Conservation (phyloP, 2,888 invertebrate species). For the Pilophorus perplexus region DNA sequence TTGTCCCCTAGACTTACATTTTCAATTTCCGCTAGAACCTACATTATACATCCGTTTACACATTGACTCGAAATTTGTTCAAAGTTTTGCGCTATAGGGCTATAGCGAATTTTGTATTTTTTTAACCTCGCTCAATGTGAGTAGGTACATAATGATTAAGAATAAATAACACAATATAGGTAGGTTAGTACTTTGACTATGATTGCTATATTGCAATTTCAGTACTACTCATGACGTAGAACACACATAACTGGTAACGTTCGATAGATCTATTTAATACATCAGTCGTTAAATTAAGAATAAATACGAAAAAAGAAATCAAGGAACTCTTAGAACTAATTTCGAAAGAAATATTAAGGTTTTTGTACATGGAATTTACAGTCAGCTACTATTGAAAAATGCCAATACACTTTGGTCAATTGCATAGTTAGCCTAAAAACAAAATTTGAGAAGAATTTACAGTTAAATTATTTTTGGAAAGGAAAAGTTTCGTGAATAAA, state of each 20-base stretch:
- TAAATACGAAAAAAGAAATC: slow-evolving; percentile 23
- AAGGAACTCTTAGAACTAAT: slow-evolving; percentile 23
- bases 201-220: slow-evolving; percentile 35
- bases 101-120: slow-evolving; percentile 1
- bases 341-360: slow-evolving; percentile 8
- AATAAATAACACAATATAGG: slow-evolving; percentile 35
- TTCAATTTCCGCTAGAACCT: slow-evolving; percentile 23
- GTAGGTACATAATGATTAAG: slow-evolving; percentile 11
- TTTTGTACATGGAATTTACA: slow-evolving; percentile 34
- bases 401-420: slow-evolving; percentile 8
- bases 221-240: slow-evolving; percentile 34
- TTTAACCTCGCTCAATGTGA: slow-evolving; percentile 8
- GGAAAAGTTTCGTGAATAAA: neutral
- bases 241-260: slow-evolving; percentile 39
- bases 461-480: no score
- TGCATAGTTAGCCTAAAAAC: no score
- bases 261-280: slow-evolving; percentile 29
- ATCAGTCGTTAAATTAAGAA: slow-evolving; percentile 34
- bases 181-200: slow-evolving; percentile 28
- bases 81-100: slow-evolving; percentile 3
- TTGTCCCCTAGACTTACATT: slow-evolving; percentile 26
- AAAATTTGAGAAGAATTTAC: no score
- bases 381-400: slow-evolving; percentile 19
- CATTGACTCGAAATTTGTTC: slow-evolving; percentile 19
- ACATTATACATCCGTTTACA: slow-evolving; percentile 23